Evolutionary conservation across 2,797 vertebrate species (phyloP).

Genomic region (Bradypodion ventrale): DNA sequence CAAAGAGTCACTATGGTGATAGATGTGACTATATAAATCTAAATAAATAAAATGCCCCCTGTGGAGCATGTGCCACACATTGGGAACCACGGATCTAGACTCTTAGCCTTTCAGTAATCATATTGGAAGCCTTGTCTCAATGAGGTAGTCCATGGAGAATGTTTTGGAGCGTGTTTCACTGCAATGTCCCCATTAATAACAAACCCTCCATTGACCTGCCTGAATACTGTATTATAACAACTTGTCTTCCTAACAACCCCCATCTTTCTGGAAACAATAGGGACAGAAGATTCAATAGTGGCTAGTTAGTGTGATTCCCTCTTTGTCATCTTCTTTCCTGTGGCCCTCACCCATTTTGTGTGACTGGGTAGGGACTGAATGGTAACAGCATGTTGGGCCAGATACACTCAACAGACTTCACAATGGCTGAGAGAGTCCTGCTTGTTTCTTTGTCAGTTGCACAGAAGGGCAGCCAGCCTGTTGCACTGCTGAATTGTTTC

Average conservation of each 20-base stretch:
- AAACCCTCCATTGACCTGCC: background rate
- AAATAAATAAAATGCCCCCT: too few species aligned
- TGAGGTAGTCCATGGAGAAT: background rate
- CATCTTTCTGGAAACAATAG: conserved; percentile 4
- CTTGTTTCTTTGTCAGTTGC: background rate
- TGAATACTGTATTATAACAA: background rate
- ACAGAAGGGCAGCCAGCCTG: background rate
- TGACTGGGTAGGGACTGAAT: background rate
- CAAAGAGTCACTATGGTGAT: too few species aligned
- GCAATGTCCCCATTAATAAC: conserved; percentile 14
- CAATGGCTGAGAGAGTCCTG: background rate
- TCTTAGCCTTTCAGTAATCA: background rate
- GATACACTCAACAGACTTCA: background rate
- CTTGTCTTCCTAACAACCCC: conserved; percentile 13
- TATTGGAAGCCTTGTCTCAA: background rate
- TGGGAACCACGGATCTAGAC: background rate
- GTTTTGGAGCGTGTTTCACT: background rate
- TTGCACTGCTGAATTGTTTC: background rate
- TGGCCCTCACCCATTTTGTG: background rate
- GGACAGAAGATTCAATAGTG: background rate
- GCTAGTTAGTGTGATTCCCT: background rate
- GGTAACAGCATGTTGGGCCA: background rate
- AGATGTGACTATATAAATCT: too few species aligned
- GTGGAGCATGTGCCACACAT: too few species aligned
- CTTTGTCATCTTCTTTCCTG: background rate